Conservation (phyloP, 2,888 invertebrate species). For the Petrolisthes manimaculis region DNA sequence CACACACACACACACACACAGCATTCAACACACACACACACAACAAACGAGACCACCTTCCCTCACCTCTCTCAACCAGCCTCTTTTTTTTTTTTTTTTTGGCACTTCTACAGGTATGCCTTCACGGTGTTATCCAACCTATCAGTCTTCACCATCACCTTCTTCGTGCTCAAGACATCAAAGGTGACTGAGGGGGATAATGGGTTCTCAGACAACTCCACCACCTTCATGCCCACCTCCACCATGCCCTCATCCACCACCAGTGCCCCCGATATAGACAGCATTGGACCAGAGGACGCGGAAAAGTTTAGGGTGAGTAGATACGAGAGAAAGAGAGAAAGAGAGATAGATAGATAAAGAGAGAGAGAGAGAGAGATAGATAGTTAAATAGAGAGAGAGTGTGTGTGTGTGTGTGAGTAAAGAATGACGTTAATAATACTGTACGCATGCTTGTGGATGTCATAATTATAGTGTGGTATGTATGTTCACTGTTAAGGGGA, state of each 20-base stretch:
- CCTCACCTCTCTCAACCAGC: not conserved
- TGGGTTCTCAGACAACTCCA: conserved; percentile 68
- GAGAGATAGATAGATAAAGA: conserved; percentile 5
- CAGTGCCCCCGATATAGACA: not conserved
- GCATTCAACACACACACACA: too few species aligned
- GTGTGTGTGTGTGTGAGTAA: not conserved
- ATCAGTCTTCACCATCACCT: conserved; percentile 84
- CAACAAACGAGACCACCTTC: not conserved
- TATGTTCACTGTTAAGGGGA: too few species aligned
- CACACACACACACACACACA: too few species aligned
- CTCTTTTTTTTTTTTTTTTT: not conserved
- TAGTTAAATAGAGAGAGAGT: not conserved
- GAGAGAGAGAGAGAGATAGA: conserved; percentile 11
- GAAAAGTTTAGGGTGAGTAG: conserved; percentile 59
- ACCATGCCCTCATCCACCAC: not conserved
- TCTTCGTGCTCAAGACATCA: conserved; percentile 75
- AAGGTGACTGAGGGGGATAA: not conserved
- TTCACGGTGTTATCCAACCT: conserved; percentile 91
- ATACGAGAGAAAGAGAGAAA: conserved; percentile 20
- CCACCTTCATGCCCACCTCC: conserved; percentile 71
- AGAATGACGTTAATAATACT: not conserved
- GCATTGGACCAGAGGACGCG: conserved; percentile 54
- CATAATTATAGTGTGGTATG: not conserved
- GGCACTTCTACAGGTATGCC: conserved; percentile 80
- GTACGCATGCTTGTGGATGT: not conserved